phyloP scores from a whole-genome alignment of 2,888 invertebrate genomes.

The Lissonota sp. region DNA sequence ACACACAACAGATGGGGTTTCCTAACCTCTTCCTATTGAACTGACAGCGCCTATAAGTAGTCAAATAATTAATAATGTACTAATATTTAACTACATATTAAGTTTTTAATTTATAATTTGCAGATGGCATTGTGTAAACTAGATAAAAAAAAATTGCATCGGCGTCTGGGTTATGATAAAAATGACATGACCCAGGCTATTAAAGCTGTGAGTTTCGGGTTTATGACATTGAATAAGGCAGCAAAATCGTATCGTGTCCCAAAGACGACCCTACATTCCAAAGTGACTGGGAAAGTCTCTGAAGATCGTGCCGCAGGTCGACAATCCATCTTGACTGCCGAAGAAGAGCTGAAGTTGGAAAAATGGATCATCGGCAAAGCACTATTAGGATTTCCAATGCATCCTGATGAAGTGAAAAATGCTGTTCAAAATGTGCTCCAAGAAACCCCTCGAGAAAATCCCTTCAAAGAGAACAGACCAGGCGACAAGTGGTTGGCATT shows the following conservation, averaged over 20 bases:
- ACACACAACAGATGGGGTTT: too few species aligned
- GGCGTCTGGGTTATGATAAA: neutral
- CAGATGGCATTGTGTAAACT: too few species aligned
- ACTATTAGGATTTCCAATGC: conserved; percentile 70
- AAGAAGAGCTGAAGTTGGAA: conserved; percentile 60
- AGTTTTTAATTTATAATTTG: too few species aligned
- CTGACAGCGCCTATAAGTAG: too few species aligned
- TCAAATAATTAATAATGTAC: too few species aligned
- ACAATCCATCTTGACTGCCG: conserved; percentile 30
- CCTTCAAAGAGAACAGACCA: conserved; percentile 68
- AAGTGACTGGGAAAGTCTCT: conserved; percentile 13
- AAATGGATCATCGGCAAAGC: conserved; percentile 68
- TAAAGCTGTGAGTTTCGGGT: too few species aligned
- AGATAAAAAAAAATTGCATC: neutral
- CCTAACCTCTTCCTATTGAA: too few species aligned
- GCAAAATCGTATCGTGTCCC: conserved; percentile 17
- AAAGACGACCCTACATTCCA: conserved; percentile 42
- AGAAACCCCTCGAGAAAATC: conserved; percentile 61
- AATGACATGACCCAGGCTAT: too few species aligned
- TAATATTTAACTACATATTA: too few species aligned
- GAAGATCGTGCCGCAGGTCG: conserved; percentile 34
- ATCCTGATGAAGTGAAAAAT: conserved; percentile 69
- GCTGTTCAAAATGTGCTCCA: conserved; percentile 66
- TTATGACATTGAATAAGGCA: neutral
- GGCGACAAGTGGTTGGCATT: conserved; percentile 71